Percentiles rank a stretch among this genome's conserved stretches.
Conservation (phyloP, 1,140 invertebrate genomes). For the Drosophila willistoni region DNA sequence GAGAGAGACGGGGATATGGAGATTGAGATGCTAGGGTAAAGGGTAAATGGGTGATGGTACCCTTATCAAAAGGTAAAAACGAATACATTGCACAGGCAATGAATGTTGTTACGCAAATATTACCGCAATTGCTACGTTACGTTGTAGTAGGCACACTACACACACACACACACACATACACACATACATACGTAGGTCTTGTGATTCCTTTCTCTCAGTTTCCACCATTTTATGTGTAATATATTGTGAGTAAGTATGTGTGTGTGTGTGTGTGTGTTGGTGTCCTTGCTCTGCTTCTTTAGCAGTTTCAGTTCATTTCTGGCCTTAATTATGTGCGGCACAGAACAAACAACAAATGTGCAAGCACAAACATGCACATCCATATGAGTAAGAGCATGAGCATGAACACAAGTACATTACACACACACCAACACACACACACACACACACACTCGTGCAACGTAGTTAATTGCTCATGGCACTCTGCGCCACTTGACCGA, state of each 20-base stretch:
- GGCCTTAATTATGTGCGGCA: constrained; percentile 77
- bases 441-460: constrained; percentile 27
- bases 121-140: constrained; percentile 19
- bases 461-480: constrained; percentile 75
- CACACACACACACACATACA: neutral
- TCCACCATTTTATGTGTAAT: constrained; percentile 5
- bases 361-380: constrained; percentile 48
- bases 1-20: neutral
- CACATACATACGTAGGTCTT: neutral
- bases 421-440: constrained; percentile 29
- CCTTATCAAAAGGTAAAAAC: constrained; percentile 62
- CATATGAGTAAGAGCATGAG: constrained; percentile 21
- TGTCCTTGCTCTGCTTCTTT: constrained; percentile 78
- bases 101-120: constrained; percentile 52
- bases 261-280: constrained; percentile 11
- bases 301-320: constrained; percentile 58
- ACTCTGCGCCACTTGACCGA: constrained; percentile 72
- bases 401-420: constrained; percentile 1
- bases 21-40: neutral
- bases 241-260: constrained; percentile 20
- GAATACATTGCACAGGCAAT: constrained; percentile 57
- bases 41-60: constrained; percentile 26
- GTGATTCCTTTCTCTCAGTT: neutral
- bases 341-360: constrained; percentile 72
- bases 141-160: neutral